Evolutionary conservation across 2,113 vertebrate genomes (phyloP).

Genomic region (Coturnix japonica): DNA sequence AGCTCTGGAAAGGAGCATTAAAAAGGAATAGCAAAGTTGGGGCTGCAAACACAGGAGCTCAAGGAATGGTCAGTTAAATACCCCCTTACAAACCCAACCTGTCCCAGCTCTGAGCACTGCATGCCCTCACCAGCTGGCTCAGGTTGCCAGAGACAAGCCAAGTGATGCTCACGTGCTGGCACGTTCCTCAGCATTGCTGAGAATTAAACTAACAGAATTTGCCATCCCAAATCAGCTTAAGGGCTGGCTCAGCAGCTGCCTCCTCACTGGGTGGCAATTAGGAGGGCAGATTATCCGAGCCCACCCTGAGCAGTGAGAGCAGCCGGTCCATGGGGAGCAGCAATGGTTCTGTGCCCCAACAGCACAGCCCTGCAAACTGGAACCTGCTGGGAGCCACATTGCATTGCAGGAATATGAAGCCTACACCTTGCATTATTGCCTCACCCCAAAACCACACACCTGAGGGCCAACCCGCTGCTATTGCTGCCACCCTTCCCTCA

Average conservation of each 20-base stretch:
- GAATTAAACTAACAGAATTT: conserved; percentile 65
- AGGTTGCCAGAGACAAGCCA: background rate
- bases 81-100: background rate
- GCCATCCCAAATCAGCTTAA: conserved; percentile 63
- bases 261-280: conserved; percentile 53
- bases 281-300: conserved; percentile 17
- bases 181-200: background rate
- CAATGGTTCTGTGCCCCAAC: background rate
- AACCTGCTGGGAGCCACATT: background rate
- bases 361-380: background rate
- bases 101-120: background rate
- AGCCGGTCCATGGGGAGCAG: background rate
- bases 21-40: background rate
- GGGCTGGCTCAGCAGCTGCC: conserved; percentile 48
- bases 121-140: background rate
- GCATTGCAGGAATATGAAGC: background rate
- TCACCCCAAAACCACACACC: background rate
- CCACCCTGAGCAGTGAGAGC: background rate
- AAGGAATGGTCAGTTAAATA: background rate
- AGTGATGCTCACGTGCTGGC: background rate
- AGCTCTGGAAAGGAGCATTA: background rate
- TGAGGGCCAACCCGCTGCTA: fast-evolving
- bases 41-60: background rate
- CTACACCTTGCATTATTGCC: background rate
- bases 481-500: background rate